Percentiles rank a stretch among this genome's conserved stretches.
These are phyloP conservation scores for Nemoura dubitans DNA, from an alignment of 2,888 invertebrate genomes.

Conservation along the genomic window DNA sequence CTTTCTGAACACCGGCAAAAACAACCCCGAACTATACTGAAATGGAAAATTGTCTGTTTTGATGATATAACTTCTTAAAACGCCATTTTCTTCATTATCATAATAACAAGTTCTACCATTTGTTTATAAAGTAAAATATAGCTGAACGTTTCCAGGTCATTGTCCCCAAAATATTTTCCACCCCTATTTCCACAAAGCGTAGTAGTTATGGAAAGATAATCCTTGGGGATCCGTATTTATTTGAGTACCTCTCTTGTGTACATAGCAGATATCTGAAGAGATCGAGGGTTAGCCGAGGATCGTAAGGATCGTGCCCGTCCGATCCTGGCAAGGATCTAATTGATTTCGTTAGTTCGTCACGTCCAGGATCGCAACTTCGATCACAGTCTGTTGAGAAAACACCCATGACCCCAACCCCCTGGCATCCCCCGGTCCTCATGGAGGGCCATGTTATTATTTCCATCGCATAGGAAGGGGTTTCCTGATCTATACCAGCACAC, in stretches of 20 bases:
- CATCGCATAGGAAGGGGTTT: background rate
- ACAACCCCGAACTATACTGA: background rate
- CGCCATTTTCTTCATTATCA: background rate
- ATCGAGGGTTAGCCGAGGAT: background rate
- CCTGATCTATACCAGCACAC: background rate
- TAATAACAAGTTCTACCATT: background rate
- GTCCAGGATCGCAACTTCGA: constrained; percentile 9
- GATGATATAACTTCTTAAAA: background rate
- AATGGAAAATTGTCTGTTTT: background rate
- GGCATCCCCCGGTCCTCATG: too few species aligned
- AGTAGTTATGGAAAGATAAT: background rate
- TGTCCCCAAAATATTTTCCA: background rate
- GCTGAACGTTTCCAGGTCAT: background rate
- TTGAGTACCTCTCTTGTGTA: constrained; percentile 9
- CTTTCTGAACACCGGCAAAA: too few species aligned
- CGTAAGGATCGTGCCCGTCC: constrained; percentile 2
- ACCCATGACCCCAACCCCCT: background rate
- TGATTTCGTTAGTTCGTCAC: constrained; percentile 35
- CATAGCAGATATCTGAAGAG: background rate
- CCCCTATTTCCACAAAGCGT: background rate
- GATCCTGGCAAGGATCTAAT: background rate
- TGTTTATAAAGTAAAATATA: background rate
- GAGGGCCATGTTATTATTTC: background rate
- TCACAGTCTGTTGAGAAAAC: constrained; percentile 9
- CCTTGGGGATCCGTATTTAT: constrained; percentile 23